Percentiles rank a stretch among this genome's conserved stretches.
Evolutionary conservation across 2,113 vertebrate species (phyloP).

Genomic region (Leiothrix lutea): DNA sequence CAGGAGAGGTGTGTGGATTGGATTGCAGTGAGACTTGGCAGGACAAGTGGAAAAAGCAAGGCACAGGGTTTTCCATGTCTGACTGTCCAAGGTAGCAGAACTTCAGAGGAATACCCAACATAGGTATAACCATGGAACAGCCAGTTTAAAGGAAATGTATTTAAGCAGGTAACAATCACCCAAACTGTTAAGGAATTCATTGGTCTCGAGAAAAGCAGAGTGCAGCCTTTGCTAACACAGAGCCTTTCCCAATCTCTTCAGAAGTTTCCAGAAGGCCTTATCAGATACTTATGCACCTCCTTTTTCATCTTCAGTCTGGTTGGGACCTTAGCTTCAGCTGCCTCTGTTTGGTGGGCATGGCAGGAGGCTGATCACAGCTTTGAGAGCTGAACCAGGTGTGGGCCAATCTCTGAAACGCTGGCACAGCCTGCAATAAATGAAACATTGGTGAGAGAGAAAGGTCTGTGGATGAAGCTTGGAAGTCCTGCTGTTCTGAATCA

Average conservation of each 20-base stretch:
- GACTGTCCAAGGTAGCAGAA: fast-evolving
- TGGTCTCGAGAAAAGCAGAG: not conserved
- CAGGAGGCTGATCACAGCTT: conserved; percentile 14
- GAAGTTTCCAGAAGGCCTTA: not conserved
- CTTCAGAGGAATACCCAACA: not conserved
- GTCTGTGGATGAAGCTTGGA: not conserved
- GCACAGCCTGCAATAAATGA: conserved; percentile 34
- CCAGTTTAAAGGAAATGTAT: not conserved
- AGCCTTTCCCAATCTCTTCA: not conserved
- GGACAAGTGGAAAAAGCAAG: not conserved
- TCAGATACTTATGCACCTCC: not conserved
- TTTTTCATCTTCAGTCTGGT: not conserved
- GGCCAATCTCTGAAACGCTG: not conserved
- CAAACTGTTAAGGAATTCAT: not conserved
- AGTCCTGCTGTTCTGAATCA: not conserved
- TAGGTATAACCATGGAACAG: not conserved
- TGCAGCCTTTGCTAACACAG: not conserved
- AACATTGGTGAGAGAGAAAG: not conserved
- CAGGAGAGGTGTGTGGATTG: not conserved
- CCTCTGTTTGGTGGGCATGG: not conserved
- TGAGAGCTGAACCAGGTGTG: conserved; percentile 27
- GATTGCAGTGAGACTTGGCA: not conserved
- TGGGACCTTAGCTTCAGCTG: not conserved
- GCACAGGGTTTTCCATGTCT: not conserved
- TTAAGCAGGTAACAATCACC: not conserved